Percentiles rank a stretch among this genome's conserved stretches.
Conservation (phyloP, 2,113 vertebrate genomes). For the Taurulus bubalis region DNA sequence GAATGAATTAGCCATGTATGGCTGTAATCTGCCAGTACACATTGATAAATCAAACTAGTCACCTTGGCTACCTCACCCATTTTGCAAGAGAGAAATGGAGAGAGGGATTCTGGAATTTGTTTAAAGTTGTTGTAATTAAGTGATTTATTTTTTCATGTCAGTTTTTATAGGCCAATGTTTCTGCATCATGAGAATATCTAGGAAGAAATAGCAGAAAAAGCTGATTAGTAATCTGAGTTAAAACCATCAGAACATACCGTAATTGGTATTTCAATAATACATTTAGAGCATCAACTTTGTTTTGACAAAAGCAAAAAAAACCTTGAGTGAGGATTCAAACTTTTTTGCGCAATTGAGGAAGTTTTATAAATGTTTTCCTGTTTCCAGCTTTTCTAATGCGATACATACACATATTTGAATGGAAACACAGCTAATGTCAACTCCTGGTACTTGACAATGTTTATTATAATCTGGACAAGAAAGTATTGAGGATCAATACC, state of each 20-base stretch:
- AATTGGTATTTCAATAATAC: not conserved
- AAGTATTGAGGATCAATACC: not conserved
- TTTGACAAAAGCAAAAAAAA: no score
- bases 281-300: not conserved
- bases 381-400: not conserved
- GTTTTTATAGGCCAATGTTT: no score
- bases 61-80: no score
- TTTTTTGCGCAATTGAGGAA: not conserved
- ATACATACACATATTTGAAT: not conserved
- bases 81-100: no score
- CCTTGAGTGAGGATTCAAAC: no score
- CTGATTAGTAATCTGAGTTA: not conserved
- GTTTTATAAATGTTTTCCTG: not conserved
- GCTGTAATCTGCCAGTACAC: no score
- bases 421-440: not conserved
- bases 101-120: no score
- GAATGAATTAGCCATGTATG: no score
- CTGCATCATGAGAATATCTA: no score
- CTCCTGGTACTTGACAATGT: not conserved
- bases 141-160: no score
- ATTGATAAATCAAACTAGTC: no score
- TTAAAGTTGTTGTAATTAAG: no score
- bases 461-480: not conserved
- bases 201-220: not conserved
- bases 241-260: not conserved